Evolutionary conservation across 2,888 invertebrate genomes (phyloP), one percentile per base, ranked within the genome.

Genomic region (Macrophya annulata): DNA sequence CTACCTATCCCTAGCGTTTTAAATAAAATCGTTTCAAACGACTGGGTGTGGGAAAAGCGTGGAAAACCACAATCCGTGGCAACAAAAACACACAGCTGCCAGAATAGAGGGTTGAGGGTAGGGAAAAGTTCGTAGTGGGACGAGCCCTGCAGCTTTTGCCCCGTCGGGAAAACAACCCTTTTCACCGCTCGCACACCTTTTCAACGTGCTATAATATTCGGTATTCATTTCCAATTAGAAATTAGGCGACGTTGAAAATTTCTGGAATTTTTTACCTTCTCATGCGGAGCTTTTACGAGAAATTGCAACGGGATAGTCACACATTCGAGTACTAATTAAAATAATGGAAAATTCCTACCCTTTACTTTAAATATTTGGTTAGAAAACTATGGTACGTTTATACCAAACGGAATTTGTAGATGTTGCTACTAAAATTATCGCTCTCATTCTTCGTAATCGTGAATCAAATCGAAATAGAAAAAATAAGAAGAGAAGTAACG

Each of bases 191-290:
- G 40, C 31, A 45, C 74, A 48, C 45, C 74, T 74, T 48, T 48
- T 48, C 45, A 74, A 74, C 45, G 45, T 37, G 17, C 37, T 68
- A 62, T 62, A 43, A 62, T 62, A 62, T 81, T 62, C 81, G 81
- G 81, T 81, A 62, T 77, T 81, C 81, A 59, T 62, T 62, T 81
- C 51, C 62, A 81, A 81, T 81, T 81, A 81, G 59, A 62, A 81
- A 81, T 25, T 62, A 81, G 59, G 15, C 62, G 43, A 77, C n/a
- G 51, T 48, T 15, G 55, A 55, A 37, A 77, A 51, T 77, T 51
- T n/a, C 9, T 8, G 55, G n/a, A 12, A 77, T 77, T 77, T 77
- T 77, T 55, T 8, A 17, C 31, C 31, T 1, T 17, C 31, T 31
- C 51, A n/a, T 51, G 17, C n/a, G n/a, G 76, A n/a, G 25, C 51